phyloP scores from a whole-genome alignment of 2,797 vertebrate species.

The Poeciliopsis turneri region DNA sequence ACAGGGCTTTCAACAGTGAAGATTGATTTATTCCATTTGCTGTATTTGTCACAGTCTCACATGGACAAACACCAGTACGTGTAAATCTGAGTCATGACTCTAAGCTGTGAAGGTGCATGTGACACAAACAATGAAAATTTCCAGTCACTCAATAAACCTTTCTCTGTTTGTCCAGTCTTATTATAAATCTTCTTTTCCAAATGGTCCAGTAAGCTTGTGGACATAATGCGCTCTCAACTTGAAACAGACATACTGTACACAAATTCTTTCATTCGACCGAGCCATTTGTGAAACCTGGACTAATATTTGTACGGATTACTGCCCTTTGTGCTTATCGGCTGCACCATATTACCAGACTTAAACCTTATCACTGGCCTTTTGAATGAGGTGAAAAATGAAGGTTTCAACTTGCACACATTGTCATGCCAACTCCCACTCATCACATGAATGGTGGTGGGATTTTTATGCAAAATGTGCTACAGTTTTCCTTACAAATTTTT shows the following conservation, averaged over 20 bases:
- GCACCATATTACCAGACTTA: constrained; percentile 67
- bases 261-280: constrained; percentile 47
- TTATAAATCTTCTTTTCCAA: constrained; percentile 63
- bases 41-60: constrained; percentile 23
- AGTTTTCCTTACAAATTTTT: background rate
- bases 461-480: background rate
- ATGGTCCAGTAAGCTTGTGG: constrained; percentile 43
- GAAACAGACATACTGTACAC: constrained; percentile 12
- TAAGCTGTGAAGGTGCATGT: constrained; percentile 13
- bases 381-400: constrained; percentile 56
- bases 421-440: constrained; percentile 30
- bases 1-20: background rate
- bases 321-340: constrained; percentile 74
- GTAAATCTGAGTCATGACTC: constrained; percentile 12
- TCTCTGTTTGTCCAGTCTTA: constrained; percentile 59
- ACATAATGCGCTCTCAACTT: constrained; percentile 18
- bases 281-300: constrained; percentile 66
- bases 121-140: constrained; percentile 34
- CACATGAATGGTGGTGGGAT: constrained; percentile 7
- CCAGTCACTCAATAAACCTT: constrained; percentile 40
- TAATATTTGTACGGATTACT: constrained; percentile 78
- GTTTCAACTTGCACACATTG: constrained; percentile 43
- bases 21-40: constrained; percentile 10
- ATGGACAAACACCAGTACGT: background rate
- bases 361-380: constrained; percentile 70